These are phyloP conservation scores for Austrofundulus limnaeus DNA, from an alignment of 2,113 vertebrate genomes.

Conservation along the genomic window DNA sequence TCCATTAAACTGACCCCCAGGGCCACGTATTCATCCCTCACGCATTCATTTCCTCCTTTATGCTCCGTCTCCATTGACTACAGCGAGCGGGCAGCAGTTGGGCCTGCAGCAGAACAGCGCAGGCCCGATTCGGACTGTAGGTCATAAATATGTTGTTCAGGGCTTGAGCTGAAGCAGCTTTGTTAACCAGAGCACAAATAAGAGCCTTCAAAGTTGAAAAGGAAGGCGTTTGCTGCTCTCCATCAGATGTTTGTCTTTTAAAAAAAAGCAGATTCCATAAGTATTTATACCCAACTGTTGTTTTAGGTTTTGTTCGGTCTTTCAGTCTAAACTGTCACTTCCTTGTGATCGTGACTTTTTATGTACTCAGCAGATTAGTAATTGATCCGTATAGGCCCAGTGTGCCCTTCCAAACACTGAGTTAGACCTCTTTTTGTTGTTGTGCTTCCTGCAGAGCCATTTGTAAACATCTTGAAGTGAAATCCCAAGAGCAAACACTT, in stretches of 20 bases:
- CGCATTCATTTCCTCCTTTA: slow-evolving; percentile 99
- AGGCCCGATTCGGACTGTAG: slow-evolving; percentile 90
- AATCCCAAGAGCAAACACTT: slow-evolving; percentile 74
- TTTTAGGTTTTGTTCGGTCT: neutral
- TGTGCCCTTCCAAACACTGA: slow-evolving; percentile 40
- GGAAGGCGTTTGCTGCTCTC: too few species aligned
- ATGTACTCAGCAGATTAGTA: slow-evolving; percentile 54
- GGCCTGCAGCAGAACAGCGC: slow-evolving; percentile 82
- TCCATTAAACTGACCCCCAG: slow-evolving; percentile 99
- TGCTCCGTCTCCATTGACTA: slow-evolving; percentile 90
- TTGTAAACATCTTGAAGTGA: slow-evolving; percentile 71
- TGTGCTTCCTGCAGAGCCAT: slow-evolving; percentile 65
- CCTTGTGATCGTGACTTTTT: slow-evolving; percentile 7
- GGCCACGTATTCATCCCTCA: slow-evolving; percentile 95
- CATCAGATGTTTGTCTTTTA: too few species aligned
- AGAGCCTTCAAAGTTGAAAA: slow-evolving; percentile 86
- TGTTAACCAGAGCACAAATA: slow-evolving; percentile 86
- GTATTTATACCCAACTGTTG: neutral
- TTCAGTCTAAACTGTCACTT: neutral
- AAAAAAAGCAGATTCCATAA: too few species aligned
- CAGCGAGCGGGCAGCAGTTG: slow-evolving; percentile 84
- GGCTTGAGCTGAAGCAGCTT: slow-evolving; percentile 84
- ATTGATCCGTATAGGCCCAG: slow-evolving; percentile 38
- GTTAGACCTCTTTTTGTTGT: slow-evolving; percentile 38
- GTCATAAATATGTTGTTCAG: slow-evolving; percentile 95